phyloP scores from a whole-genome alignment of 2,113 vertebrate species.

The Ia io region DNA sequence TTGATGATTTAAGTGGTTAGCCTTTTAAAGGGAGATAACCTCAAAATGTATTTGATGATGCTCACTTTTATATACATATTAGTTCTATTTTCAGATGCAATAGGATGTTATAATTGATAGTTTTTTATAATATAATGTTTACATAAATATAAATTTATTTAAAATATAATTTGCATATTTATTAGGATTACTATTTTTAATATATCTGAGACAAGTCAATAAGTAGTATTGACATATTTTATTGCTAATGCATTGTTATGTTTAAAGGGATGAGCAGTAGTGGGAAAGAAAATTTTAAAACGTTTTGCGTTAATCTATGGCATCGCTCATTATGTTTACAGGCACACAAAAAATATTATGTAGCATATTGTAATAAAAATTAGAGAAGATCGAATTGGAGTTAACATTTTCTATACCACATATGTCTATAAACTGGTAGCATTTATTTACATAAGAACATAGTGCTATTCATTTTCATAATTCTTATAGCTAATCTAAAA shows the following conservation, averaged over 20 bases:
- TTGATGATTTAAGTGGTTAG: not conserved
- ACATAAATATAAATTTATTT: not conserved
- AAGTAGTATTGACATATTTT: not conserved
- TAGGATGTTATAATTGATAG: not conserved
- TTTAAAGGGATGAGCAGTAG: not conserved
- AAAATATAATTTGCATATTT: not conserved
- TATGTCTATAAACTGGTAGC: constrained; percentile 1
- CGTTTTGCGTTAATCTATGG: not conserved
- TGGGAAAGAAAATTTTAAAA: rapidly evolving
- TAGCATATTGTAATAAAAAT: not conserved
- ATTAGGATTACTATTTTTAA: not conserved
- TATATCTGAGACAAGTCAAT: not conserved
- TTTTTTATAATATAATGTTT: not conserved
- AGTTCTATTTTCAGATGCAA: not conserved
- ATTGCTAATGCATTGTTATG: not conserved
- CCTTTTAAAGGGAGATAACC: not conserved
- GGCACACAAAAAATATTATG: not conserved
- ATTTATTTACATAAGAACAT: constrained; percentile 29
- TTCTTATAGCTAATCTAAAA: constrained; percentile 34
- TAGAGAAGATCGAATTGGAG: not conserved
- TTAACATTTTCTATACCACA: not conserved
- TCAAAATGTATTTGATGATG: not conserved
- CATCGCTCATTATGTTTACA: not conserved
- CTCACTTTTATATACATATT: not conserved
- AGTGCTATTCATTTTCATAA: constrained; percentile 44